These are phyloP conservation scores for Brachionus asplanchnoidis DNA, from an alignment of 1,140 invertebrate species.

Conservation along the genomic window DNA sequence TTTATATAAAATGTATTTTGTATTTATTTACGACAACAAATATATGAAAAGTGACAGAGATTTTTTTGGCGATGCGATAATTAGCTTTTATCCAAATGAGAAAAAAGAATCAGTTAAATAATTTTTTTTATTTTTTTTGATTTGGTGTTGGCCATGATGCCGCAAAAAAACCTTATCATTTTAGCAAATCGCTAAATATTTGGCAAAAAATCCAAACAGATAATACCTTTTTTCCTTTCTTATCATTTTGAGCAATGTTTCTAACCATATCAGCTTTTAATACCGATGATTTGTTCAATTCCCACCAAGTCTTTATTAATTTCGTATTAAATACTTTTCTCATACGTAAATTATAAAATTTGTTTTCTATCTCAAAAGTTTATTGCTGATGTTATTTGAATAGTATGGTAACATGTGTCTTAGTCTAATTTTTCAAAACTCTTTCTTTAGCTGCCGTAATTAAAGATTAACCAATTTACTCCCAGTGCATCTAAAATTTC, in stretches of 20 bases:
- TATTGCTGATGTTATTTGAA: slow-evolving; percentile 10
- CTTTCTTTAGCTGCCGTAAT: not conserved
- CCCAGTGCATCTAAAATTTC: not conserved
- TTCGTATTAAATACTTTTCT: not conserved
- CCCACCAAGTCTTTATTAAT: not conserved
- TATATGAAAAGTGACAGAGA: slow-evolving; percentile 40
- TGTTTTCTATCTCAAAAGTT: not conserved
- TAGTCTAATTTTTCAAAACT: not conserved
- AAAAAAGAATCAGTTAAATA: slow-evolving; percentile 34
- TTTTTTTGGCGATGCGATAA: slow-evolving; percentile 38
- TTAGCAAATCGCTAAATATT: not conserved
- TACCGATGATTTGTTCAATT: not conserved
- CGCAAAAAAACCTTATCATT: not conserved
- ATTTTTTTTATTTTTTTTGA: not conserved
- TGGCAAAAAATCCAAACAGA: not conserved
- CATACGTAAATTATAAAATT: not conserved
- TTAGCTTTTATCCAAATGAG: slow-evolving; percentile 24
- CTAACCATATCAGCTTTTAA: not conserved
- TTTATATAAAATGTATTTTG: slow-evolving; percentile 6
- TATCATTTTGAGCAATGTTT: not conserved
- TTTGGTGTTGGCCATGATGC: not conserved
- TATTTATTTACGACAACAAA: slow-evolving; percentile 10
- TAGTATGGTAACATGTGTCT: slow-evolving; percentile 27
- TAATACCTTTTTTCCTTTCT: not conserved
- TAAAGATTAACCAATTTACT: not conserved